Percentiles rank a stretch among this genome's conserved stretches.
Conservation (phyloP, 2,113 vertebrate genomes). For the Podarcis raffonei region DNA sequence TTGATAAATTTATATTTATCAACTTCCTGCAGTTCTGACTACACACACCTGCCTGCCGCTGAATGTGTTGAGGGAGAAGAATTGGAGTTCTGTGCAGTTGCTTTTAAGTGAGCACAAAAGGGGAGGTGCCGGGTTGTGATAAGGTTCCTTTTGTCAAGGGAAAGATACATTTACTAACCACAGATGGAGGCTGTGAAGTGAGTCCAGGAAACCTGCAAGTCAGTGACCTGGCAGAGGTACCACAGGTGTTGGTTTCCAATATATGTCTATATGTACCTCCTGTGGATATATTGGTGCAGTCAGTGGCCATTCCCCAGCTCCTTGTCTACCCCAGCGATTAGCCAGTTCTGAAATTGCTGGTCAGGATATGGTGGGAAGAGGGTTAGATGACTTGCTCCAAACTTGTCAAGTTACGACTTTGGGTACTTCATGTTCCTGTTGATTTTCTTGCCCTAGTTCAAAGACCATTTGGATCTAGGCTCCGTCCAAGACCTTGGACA, state of each 20-base stretch:
- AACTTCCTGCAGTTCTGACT: slow-evolving; percentile 33
- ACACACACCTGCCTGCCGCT: slow-evolving; percentile 45
- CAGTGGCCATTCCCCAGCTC: neutral
- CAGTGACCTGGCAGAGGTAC: rapidly evolving
- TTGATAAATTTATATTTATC: slow-evolving; percentile 54
- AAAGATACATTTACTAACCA: neutral
- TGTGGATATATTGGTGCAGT: neutral
- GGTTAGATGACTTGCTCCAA: neutral
- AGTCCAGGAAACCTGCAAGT: neutral
- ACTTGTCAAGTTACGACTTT: neutral
- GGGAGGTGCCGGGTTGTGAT: neutral
- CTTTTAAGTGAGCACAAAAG: slow-evolving; percentile 14
- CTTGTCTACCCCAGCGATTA: neutral
- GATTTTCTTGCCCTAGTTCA: neutral
- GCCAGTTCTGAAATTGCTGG: rapidly evolving
- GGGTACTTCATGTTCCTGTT: neutral
- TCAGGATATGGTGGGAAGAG: neutral
- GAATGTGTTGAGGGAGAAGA: neutral
- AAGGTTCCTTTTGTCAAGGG: neutral
- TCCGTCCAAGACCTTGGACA: neutral
- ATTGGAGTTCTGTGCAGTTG: rapidly evolving
- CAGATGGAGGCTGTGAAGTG: rapidly evolving
- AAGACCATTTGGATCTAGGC: neutral
- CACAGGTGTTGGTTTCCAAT: slow-evolving; percentile 46
- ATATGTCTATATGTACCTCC: too few relatives aligned